Base-by-base conservation (phyloP, 2,888 invertebrate species). In the Dichetophora obliterata region DNA sequence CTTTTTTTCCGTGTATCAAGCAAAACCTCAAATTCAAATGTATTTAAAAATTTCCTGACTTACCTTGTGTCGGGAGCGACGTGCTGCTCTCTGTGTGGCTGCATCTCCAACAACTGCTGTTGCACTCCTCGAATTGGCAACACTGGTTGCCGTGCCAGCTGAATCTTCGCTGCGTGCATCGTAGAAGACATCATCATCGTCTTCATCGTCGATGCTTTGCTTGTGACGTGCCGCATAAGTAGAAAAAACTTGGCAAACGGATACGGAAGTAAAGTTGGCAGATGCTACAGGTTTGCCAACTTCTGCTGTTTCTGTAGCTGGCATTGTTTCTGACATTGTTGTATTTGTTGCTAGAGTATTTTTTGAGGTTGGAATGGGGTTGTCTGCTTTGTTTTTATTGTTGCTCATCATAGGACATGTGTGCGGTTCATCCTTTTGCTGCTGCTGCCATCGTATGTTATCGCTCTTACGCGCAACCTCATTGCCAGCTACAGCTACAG, bases 151-250 rank as follows among this genome's bases (percentile, higher is more conserved):
- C 37, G 81, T 82, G 52, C 81, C 83, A 0, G 82, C 81, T 0
- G 86, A 87, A 37, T 86, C 86, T 78, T 88, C 87, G 77, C 86
- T 87, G 77, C 85, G 85, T 72, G 87, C 89, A 85, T 88, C 88
- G 77, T 88, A 87, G 79, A 89, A 88, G 4, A 89, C 89, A 73
- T 86, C 86, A 80, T 89, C 89, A 68, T 88, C 88, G 48, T 88
- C 88, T 65, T 81, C 82, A 48, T 77, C 82, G 65, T 79, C 71
- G 19, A 37, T 52, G n/a, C 19, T 9, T 22, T 34, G 34, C 31
- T 69, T 59, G 59, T 80, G 78, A 77, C 76, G 78, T 79, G 57
- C 16, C 50, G 24, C 43, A 6, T n/a, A 27, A 19, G 27, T 48
- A 5, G 50, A 5, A 54, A 65, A 14, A 61, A n/a, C 14, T 22